A percentile compares a stretch with the other conserved stretches of the same genome.
phyloP scores from a whole-genome alignment of 2,888 invertebrate species.

The Sesamia inferens region DNA sequence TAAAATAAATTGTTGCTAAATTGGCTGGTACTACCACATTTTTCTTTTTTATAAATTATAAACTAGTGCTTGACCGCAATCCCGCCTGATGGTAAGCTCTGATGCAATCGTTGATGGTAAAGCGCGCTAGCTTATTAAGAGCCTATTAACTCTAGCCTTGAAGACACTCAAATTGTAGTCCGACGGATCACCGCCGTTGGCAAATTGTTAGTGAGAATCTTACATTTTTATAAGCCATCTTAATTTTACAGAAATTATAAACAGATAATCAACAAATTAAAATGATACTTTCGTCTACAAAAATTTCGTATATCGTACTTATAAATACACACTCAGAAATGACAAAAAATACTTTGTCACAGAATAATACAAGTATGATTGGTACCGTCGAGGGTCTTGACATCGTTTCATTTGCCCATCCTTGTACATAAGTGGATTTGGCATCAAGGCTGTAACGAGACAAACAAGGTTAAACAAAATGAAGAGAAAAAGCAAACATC shows the following conservation, averaged over 20 bases:
- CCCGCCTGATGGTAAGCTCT: too few species aligned
- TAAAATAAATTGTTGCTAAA: constrained; percentile 50
- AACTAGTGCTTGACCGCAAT: too few species aligned
- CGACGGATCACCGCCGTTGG: too few species aligned
- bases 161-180: too few species aligned
- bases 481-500: constrained; percentile 30
- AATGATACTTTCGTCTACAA: constrained; percentile 8
- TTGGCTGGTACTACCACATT: constrained; percentile 24
- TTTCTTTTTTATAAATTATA: too few species aligned
- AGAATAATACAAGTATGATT: constrained; percentile 52
- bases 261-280: constrained; percentile 1
- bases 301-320: constrained; percentile 4
- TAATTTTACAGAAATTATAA: neutral
- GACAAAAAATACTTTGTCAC: constrained; percentile 49
- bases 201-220: too few species aligned
- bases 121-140: too few species aligned
- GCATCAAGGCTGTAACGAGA: constrained; percentile 48
- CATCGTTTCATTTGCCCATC: constrained; percentile 51
- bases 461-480: constrained; percentile 36
- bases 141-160: too few species aligned
- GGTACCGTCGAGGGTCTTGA: constrained; percentile 51
- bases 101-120: too few species aligned
- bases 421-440: constrained; percentile 52
- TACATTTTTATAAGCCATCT: constrained; percentile 16
- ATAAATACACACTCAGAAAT: constrained; percentile 29